Evolutionary conservation across 2,113 vertebrate species (phyloP).

Genomic region (Oreotrochilus melanogaster): DNA sequence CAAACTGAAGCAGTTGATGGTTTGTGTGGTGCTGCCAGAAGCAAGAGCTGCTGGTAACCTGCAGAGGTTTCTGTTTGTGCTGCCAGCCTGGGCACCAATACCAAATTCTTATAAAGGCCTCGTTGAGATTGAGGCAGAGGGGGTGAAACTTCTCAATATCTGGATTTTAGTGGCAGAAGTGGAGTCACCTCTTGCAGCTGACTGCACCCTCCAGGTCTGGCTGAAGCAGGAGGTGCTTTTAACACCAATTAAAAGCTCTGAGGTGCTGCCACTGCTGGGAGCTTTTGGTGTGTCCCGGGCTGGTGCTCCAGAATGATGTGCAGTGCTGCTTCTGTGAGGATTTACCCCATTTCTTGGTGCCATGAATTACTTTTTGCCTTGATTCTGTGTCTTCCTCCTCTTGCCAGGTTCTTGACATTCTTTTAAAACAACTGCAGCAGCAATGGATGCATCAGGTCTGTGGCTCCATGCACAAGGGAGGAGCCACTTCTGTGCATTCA

Average conservation of each 20-base stretch:
- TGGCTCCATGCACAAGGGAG: not conserved
- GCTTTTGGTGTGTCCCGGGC: too few species aligned
- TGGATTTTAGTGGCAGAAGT: not conserved
- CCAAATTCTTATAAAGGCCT: not conserved
- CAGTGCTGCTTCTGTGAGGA: not conserved
- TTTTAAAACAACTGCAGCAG: not conserved
- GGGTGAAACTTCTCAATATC: rapidly evolving
- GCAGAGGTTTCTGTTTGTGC: not conserved
- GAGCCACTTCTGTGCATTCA: not conserved
- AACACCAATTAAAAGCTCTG: rapidly evolving
- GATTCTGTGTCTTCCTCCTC: not conserved
- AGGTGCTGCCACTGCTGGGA: not conserved
- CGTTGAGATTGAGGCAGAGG: too few species aligned
- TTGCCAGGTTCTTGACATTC: not conserved
- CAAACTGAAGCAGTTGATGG: not conserved
- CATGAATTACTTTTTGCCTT: not conserved
- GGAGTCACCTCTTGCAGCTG: not conserved
- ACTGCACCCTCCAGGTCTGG: rapidly evolving
- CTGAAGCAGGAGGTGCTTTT: not conserved
- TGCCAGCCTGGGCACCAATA: too few species aligned
- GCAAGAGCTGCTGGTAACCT: rapidly evolving
- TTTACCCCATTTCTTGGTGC: not conserved
- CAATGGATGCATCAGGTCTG: not conserved
- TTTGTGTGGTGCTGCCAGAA: not conserved
- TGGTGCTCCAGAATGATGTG: rapidly evolving